phyloP scores from a whole-genome alignment of 2,113 vertebrate genomes.

The Lutjanus erythropterus region DNA sequence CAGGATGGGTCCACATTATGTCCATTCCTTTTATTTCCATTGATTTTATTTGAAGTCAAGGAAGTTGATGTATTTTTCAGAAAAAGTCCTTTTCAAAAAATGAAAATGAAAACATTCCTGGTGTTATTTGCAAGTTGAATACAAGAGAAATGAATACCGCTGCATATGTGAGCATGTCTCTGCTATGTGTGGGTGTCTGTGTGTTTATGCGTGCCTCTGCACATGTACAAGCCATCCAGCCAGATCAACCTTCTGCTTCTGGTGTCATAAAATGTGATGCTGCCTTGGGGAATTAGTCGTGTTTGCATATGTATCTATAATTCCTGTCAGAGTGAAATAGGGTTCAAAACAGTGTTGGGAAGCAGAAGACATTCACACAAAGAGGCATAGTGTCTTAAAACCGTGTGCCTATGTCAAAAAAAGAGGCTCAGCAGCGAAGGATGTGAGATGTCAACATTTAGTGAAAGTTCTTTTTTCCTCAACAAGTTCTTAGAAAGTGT shows the following conservation, averaged over 20 bases:
- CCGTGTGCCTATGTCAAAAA: conserved; percentile 54
- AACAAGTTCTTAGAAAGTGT: conserved; percentile 45
- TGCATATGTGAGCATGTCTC: background rate
- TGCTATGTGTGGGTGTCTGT: conserved; percentile 6
- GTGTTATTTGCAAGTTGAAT: conserved; percentile 38
- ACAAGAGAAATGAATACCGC: conserved; percentile 9
- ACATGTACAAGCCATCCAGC: conserved; percentile 46
- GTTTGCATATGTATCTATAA: conserved; percentile 77
- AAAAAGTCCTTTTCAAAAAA: background rate
- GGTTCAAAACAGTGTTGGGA: conserved; percentile 62
- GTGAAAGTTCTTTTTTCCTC: conserved; percentile 25
- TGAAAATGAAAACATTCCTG: conserved; percentile 34
- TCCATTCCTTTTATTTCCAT: conserved; percentile 20
- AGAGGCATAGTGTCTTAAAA: conserved; percentile 61
- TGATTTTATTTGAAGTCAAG: conserved; percentile 38
- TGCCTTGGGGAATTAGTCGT: conserved; percentile 74
- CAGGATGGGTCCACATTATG: conserved; percentile 26
- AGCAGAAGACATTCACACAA: conserved; percentile 66
- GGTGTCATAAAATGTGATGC: conserved; percentile 69
- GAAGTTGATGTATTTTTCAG: background rate
- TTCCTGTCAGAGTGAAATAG: conserved; percentile 69
- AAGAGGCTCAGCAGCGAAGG: conserved; percentile 46
- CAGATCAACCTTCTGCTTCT: conserved; percentile 63
- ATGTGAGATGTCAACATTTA: conserved; percentile 57
- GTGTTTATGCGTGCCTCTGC: background rate